A percentile compares a stretch with the other conserved stretches of the same genome.
Evolutionary conservation across 2,797 vertebrate genomes (phyloP).

Genomic region (Neosilurus hyrtlii): DNA sequence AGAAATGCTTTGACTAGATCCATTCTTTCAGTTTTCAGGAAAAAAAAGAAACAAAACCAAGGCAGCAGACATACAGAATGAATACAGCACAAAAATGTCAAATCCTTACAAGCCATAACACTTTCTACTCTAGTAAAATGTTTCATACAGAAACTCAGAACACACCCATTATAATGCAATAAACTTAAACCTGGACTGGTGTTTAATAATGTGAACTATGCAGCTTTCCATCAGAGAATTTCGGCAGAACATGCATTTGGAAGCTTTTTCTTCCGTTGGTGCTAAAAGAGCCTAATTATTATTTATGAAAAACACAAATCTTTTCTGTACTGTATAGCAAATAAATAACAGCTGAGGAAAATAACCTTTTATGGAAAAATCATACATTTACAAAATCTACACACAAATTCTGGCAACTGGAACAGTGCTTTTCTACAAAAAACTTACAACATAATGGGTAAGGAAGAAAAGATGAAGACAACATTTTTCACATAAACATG

Average conservation of each 20-base stretch:
- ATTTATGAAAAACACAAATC: background rate
- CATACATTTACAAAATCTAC: background rate
- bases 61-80: background rate
- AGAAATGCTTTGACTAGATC: background rate
- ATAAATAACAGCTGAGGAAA: background rate
- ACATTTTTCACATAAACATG: too few species aligned
- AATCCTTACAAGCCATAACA: background rate
- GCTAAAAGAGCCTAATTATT: background rate
- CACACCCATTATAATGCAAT: background rate
- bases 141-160: background rate
- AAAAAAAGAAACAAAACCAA: background rate
- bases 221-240: background rate
- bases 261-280: background rate
- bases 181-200: background rate
- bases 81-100: background rate
- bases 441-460: background rate
- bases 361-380: background rate
- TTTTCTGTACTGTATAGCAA: background rate
- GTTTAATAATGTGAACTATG: background rate
- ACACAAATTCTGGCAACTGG: background rate
- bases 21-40: background rate
- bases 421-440: background rate
- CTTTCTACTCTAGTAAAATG: background rate
- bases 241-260: background rate
- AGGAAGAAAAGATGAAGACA: background rate